phyloP scores from a whole-genome alignment of 2,888 invertebrate species.

The Morpho deidamia region DNA sequence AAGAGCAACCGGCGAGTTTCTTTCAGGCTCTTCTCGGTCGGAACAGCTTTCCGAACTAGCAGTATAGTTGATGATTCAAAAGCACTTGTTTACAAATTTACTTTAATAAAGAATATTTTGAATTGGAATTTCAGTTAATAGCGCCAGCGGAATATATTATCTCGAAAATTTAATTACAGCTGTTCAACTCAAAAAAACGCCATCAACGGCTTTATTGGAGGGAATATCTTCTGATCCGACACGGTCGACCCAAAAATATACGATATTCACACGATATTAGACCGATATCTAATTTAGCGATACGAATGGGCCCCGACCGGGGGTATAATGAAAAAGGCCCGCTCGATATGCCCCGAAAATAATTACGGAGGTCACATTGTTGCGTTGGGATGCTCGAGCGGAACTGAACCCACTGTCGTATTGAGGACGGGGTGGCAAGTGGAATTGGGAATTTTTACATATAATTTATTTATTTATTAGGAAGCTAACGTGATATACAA shows the following conservation, averaged over 20 bases:
- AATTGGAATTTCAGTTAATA: too few species aligned
- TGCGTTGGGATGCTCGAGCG: background rate
- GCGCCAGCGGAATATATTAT: background rate
- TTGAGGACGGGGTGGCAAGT: too few species aligned
- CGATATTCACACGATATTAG: slow-evolving; percentile 24
- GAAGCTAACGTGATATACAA: too few species aligned
- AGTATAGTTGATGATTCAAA: too few species aligned
- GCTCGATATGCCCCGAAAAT: slow-evolving; percentile 12
- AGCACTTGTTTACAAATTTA: too few species aligned
- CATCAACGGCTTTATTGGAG: background rate
- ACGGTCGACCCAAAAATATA: slow-evolving; percentile 6
- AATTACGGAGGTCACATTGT: slow-evolving; percentile 11
- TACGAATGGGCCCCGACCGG: slow-evolving; percentile 35
- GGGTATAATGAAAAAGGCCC: slow-evolving; percentile 26
- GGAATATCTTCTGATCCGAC: slow-evolving; percentile 3
- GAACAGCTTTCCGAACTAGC: too few species aligned
- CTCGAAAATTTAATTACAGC: slow-evolving; percentile 2
- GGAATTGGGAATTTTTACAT: too few species aligned
- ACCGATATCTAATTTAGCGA: slow-evolving; percentile 43
- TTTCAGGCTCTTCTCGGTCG: too few species aligned
- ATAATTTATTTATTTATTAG: too few species aligned
- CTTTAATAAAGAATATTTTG: too few species aligned
- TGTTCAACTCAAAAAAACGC: background rate
- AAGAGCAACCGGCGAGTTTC: too few species aligned
- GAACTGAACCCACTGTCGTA: too few species aligned